Base-by-base conservation (phyloP, 2,113 vertebrate genomes). In the Tachycineta bicolor region DNA sequence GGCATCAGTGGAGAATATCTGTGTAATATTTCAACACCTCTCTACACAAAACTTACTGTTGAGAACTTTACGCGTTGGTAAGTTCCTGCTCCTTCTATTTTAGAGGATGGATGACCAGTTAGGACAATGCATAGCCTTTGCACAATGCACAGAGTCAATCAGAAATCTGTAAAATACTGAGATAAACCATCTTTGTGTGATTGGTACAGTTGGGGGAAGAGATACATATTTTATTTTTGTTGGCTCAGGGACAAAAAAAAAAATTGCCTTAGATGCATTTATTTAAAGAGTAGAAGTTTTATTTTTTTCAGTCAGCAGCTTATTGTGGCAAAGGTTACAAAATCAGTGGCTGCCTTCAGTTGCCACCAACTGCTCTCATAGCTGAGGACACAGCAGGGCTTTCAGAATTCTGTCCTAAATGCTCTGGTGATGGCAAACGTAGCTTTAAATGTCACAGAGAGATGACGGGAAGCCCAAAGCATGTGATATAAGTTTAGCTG, bases 11-110 rank as follows among this genome's bases (percentile, higher is more conserved):
- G 93, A 14, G 92, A 97, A 16, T 97, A 97, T 26, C 25, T 97
- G 33, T 97, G 96, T 23, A 96, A 90, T 58, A 67, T 97, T 95
- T 97, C 96, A 85, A 81, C 94, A 23, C 73, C 43, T 39, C 33
- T n/a, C 71, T 79, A 87, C 68, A 96, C 94, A 55, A 93, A 80
- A 22, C 91, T 98, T 41, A 89, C 24, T 3, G 29, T 87, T 87
- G n/a, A 94, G 59, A 84, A 46, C 21, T 33, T 53, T 98, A 56
- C 20, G 68, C 5, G 14, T 97, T 14, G 82, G 95, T 98, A 92
- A 97, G 97, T 95, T 80, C 23, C 25, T 8, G 1, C 15, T 24
- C 28, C 62, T 75, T 70, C 14, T 5, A 3, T 65, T 78, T 77
- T 2, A 10, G 24, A 84, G 15, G 12, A 16, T 49, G 73, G 73